These are phyloP conservation scores for Valencia hispanica DNA, from an alignment of 2,797 vertebrate genomes.

Conservation along the genomic window DNA sequence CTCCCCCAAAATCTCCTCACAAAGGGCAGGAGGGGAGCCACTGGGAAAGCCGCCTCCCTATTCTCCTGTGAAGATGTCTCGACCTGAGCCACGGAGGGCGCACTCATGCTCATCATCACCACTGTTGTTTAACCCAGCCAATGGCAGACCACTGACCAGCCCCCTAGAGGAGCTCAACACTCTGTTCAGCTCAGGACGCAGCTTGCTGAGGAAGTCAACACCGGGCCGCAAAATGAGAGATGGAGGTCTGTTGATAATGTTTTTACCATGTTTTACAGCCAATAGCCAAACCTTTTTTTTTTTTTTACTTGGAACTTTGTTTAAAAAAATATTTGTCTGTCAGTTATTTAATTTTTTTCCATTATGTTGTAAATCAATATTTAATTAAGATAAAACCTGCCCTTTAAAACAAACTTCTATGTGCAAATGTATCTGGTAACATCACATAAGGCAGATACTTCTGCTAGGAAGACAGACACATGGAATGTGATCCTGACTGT, in stretches of 20 bases:
- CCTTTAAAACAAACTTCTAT: no score
- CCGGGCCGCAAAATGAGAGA: slow-evolving; percentile 92
- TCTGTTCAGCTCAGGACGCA: slow-evolving; percentile 93
- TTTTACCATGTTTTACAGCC: background rate
- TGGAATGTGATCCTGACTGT: no score
- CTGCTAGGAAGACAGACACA: background rate
- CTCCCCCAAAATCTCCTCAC: slow-evolving; percentile 77
- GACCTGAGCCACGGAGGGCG: slow-evolving; percentile 84
- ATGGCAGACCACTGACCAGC: slow-evolving; percentile 88
- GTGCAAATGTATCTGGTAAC: no score
- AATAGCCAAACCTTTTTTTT: background rate
- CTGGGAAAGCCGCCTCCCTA: slow-evolving; percentile 82
- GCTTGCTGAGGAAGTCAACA: slow-evolving; percentile 89
- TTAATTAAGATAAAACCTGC: no score
- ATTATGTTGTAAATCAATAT: background rate
- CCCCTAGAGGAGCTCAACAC: slow-evolving; percentile 95
- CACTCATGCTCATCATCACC: slow-evolving; percentile 86
- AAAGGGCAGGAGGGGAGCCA: slow-evolving; percentile 70
- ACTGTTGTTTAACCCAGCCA: slow-evolving; percentile 87
- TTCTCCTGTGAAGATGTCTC: slow-evolving; percentile 86
- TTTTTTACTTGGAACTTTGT: no score
- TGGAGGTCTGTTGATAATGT: slow-evolving; percentile 74
- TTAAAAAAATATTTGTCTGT: background rate
- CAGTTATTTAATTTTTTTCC: background rate
- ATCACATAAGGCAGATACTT: background rate